Base-by-base conservation (phyloP, 2,113 vertebrate species). In the Sceloporus undulatus region DNA sequence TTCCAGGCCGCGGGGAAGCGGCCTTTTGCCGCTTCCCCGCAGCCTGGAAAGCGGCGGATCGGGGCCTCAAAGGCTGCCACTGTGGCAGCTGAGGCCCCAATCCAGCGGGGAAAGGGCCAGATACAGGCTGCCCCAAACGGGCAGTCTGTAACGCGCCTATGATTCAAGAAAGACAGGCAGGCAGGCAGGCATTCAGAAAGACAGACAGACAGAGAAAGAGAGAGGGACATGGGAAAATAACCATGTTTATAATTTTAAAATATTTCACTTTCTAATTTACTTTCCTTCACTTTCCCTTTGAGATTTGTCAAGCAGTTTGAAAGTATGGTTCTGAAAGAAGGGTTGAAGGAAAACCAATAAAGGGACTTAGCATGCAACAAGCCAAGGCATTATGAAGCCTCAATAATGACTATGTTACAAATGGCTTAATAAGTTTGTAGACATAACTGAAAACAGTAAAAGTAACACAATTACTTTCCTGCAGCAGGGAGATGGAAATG, bases 171-270 rank as follows among this genome's bases (percentile, higher is more conserved):
- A 34, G 34, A 34, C 34, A 34, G 34, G 34, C 34, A 34, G 34
- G 34, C 34, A 34, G 34, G 34, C 34, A 34, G 34, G 34, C 77
- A 88, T 48, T 42, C 77, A 66, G 16, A 88, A 52, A 82, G 29
- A 56, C 4, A 79, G 8, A 77, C 1, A 23, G 19, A 3, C 18
- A 29, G 40, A 13, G 79, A 18, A 11, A 0, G 18, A 18, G 59
- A 1, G 68, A 68, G n/a, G 73, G 91, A 82, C 92, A 92, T 0
- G 62, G 29, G 84, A 88, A 88, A 90, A 59, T 82, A n/a, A 82
- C 86, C 14, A 85, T 70, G 79, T 92, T 92, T 92, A 73, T 54
- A 90, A 79, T 78, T 29, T 13, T 52, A 10, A 86, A 89, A 13
- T 87, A 1, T 18, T 38, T 92, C 88, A 21, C 8, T n/a, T 87